Percentiles rank a stretch among this genome's conserved stretches.
Evolutionary conservation across 2,797 vertebrate species (phyloP).

Genomic region (Lithobates sylvaticus): DNA sequence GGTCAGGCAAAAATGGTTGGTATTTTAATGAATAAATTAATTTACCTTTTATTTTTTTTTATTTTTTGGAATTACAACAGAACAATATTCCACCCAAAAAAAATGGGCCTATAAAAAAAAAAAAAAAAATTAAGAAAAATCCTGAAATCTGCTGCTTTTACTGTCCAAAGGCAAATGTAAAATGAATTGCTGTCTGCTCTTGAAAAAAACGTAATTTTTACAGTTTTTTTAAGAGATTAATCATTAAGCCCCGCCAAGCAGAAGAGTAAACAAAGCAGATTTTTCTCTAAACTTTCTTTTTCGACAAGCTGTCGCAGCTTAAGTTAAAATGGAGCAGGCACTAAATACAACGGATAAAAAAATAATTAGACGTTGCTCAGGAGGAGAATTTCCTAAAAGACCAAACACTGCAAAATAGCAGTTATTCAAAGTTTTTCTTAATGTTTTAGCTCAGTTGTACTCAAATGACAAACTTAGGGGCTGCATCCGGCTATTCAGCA

Average conservation of each 20-base stretch:
- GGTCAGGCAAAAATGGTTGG: neutral
- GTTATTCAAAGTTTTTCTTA: too few relatives aligned
- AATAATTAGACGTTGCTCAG: conserved; percentile 13
- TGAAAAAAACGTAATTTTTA: conserved; percentile 16
- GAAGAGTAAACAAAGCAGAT: conserved; percentile 30
- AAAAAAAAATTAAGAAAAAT: neutral
- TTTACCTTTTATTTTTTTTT: neutral
- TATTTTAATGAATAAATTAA: neutral
- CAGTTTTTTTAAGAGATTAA: conserved; percentile 8
- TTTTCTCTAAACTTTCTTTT: conserved; percentile 26
- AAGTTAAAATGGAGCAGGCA: conserved; percentile 23
- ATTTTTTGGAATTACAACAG: neutral
- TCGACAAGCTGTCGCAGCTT: conserved; percentile 41
- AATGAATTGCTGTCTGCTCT: neutral
- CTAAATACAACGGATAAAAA: conserved; percentile 17
- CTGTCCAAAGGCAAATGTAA: neutral
- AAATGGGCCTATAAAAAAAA: neutral
- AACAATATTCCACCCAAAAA: neutral
- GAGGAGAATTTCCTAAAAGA: conserved; percentile 11
- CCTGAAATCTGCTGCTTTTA: neutral
- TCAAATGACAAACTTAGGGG: too few relatives aligned
- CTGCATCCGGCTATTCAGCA: too few relatives aligned
- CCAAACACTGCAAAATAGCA: neutral
- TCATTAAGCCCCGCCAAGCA: conserved; percentile 26
- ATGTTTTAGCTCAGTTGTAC: too few relatives aligned